These are phyloP conservation scores for Temnothorax longispinosus DNA, from an alignment of 1,140 invertebrate genomes.

Conservation along the genomic window DNA sequence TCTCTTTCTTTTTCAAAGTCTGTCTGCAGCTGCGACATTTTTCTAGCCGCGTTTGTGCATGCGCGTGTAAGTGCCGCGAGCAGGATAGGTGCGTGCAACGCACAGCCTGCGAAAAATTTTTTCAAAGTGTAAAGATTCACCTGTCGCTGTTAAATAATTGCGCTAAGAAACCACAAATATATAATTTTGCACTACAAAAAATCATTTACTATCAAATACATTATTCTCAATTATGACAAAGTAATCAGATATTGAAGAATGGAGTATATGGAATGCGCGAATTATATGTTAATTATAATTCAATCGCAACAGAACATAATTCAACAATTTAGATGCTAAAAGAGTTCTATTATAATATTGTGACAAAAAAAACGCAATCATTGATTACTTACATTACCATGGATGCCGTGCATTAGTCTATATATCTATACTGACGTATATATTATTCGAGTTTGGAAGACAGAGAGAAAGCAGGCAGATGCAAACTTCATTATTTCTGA, in stretches of 20 bases:
- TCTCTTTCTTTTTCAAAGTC: slow-evolving; percentile 9
- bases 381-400: background rate
- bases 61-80: background rate
- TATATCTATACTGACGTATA: slow-evolving; percentile 30
- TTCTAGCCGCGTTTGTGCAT: slow-evolving; percentile 66
- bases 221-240: background rate
- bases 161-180: slow-evolving; percentile 34
- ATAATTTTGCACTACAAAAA: background rate
- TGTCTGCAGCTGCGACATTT: slow-evolving; percentile 78
- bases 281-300: background rate
- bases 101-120: slow-evolving; percentile 65
- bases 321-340: background rate
- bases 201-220: background rate
- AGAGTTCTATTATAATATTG: background rate
- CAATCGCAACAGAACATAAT: background rate
- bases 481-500: slow-evolving; percentile 34
- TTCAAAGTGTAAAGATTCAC: slow-evolving; percentile 66
- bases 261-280: background rate
- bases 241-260: background rate
- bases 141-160: slow-evolving; percentile 68
- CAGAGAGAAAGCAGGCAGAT: slow-evolving; percentile 1
- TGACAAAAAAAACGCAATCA: background rate
- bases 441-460: background rate
- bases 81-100: slow-evolving; percentile 3
- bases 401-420: background rate